Evolutionary conservation across 2,888 invertebrate genomes (phyloP).

Genomic region (Villa cingulata): DNA sequence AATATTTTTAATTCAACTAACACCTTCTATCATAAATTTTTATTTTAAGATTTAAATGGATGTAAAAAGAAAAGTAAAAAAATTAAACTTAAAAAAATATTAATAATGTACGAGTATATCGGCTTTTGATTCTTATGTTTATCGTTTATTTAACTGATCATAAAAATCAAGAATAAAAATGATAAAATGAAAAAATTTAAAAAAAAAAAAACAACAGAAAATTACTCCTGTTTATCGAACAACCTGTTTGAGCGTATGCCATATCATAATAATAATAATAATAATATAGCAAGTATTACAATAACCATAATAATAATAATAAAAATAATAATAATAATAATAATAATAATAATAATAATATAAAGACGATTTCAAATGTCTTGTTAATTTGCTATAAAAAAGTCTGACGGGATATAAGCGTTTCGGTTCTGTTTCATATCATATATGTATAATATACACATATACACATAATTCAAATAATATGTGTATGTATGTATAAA

Average conservation of each 20-base stretch:
- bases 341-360: conserved; percentile 4
- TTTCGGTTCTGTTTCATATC: background rate
- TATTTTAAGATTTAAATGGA: no score
- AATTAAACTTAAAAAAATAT: no score
- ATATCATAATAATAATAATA: no score
- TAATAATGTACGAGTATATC: no score
- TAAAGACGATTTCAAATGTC: conserved; percentile 17
- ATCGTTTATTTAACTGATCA: conserved; percentile 16
- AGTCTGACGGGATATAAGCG: background rate
- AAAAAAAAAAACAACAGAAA: no score
- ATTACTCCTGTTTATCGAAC: conserved; percentile 6
- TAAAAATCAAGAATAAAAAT: conserved; percentile 15
- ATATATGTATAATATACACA: background rate
- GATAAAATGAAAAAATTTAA: no score
- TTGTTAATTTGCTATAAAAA: conserved; percentile 17
- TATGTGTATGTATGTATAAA: background rate
- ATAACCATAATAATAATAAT: background rate
- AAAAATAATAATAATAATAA: conserved; percentile 5
- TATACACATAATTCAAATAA: no score
- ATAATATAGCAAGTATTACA: background rate
- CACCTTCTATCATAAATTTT: no score
- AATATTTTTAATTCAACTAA: no score
- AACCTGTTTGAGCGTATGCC: conserved; percentile 16
- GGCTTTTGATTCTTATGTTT: background rate
- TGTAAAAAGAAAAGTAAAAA: no score